Conservation (phyloP, 2,797 vertebrate genomes). For the Sebastes iracundus region DNA sequence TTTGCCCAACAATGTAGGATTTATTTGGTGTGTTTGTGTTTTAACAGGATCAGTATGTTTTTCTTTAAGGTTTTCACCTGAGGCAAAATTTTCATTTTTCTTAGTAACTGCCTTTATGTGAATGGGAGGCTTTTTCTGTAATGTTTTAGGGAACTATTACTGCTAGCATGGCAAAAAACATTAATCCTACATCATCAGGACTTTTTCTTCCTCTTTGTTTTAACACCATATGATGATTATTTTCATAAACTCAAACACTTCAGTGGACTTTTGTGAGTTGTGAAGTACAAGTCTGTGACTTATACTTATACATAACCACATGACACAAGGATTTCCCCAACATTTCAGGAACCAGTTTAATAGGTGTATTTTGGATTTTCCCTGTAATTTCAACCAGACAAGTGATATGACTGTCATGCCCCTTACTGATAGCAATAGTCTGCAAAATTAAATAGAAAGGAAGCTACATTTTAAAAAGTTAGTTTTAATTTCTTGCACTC, state of each 20-base stretch:
- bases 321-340: not conserved
- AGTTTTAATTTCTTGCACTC: too few relatives aligned
- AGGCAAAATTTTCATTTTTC: not conserved
- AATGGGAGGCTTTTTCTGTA: not conserved
- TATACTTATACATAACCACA: not conserved
- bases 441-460: not conserved
- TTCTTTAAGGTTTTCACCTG: not conserved
- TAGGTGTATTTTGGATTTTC: constrained; percentile 22
- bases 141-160: not conserved
- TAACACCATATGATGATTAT: not conserved
- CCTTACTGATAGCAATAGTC: not conserved
- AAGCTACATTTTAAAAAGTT: not conserved
- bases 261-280: not conserved
- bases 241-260: not conserved
- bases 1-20: too few relatives aligned
- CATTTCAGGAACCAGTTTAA: not conserved
- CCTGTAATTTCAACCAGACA: not conserved
- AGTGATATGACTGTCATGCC: not conserved
- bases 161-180: not conserved
- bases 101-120: not conserved
- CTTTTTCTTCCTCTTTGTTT: not conserved
- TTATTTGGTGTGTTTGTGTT: not conserved
- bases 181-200: not conserved
- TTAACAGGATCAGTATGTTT: not conserved
- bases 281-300: not conserved